These are phyloP conservation scores for Peromyscus attwateri DNA, from an alignment of 2,797 vertebrate genomes.

Conservation along the genomic window DNA sequence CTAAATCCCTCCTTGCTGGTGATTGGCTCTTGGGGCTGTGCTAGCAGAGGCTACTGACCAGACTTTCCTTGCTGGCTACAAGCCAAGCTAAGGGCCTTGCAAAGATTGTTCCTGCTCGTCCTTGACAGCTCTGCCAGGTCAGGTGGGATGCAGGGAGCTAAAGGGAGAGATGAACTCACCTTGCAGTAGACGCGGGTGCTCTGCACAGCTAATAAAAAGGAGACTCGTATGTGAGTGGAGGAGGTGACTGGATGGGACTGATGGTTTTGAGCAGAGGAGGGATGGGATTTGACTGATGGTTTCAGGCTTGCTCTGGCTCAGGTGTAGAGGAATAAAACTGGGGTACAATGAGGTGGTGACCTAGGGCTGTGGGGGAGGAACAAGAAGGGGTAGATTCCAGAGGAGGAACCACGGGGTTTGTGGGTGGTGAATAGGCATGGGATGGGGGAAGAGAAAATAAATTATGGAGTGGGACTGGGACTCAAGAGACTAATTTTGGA, in stretches of 20 bases:
- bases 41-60: neutral
- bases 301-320: neutral
- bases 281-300: neutral
- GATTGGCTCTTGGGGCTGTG: neutral
- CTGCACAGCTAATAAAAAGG: neutral
- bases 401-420: neutral
- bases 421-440: neutral
- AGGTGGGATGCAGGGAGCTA: neutral
- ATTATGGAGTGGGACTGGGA: neutral
- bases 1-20: neutral
- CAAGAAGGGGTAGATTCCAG: neutral
- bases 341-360: neutral
- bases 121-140: neutral
- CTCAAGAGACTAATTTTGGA: conserved; percentile 18
- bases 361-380: neutral
- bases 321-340: neutral
- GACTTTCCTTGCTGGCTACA: neutral
- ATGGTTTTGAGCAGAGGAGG: neutral
- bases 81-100: neutral
- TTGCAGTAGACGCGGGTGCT: neutral
- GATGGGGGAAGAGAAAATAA: neutral
- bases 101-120: neutral
- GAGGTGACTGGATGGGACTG: neutral
- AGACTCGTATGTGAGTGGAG: neutral
- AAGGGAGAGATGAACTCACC: neutral